Evolutionary conservation across 2,113 vertebrate species (phyloP), one percentile per base, ranked within the genome.

Genomic region (Mandrillus leucophaeus): DNA sequence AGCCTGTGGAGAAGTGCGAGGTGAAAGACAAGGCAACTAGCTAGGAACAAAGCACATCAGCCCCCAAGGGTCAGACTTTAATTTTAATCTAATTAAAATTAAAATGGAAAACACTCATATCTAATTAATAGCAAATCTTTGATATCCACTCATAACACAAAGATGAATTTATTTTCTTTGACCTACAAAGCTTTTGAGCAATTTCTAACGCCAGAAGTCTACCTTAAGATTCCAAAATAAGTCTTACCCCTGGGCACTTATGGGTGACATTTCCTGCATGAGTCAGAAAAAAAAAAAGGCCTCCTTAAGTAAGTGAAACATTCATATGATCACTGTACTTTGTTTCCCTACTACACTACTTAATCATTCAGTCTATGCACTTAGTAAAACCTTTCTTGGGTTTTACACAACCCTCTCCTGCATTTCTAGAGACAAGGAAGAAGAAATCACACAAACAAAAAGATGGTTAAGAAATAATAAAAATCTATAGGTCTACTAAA

Each of bases 391-490:
- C 32, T 73, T 92, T 80, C 66, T 79, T 50, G 7, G 87, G 50
- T 78, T 59, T 95, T 66, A 82, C 1, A 88, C 25, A 23, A 38
- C 32, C 40, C 27, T 3, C 23, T n/a, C 8, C 30, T 3, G 14
- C 72, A 90, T 86, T 97, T 87, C 61, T 72, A 55, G 13, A 76
- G 83, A 92, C 66, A 96, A 84, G 23, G n/a, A 93, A 86, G 6
- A 68, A 89, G 48, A 85, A 94, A 83, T 20, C 70, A 25, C 48
- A 79, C 32, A 95, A 82, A 83, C 13, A 85, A n/a, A 87, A 76
- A 64, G n/a, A 80, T 64, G 57, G 57, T 25, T 22, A 73, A 84
- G 79, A 95, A n/a, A 43, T 30, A 73, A 27, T 7, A 85, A 64
- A 85, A 88, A 80, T 10, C 38, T 57, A 27, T 22, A 35, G 38